Evolutionary conservation across 2,797 vertebrate genomes (phyloP).

Genomic region (Monodelphis domestica): DNA sequence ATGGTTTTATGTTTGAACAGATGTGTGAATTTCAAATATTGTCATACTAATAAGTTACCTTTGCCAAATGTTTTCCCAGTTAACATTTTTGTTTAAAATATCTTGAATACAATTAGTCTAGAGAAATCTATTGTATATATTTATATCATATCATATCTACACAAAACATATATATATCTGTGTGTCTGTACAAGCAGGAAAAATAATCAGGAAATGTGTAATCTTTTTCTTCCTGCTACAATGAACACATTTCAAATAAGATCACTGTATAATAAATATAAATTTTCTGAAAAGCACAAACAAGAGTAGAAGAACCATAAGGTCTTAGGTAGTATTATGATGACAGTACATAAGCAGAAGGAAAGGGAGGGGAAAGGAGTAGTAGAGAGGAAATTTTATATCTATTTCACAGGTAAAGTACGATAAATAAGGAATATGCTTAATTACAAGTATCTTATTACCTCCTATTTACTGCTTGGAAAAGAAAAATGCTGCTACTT

Average conservation of each 20-base stretch:
- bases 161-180: no score
- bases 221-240: neutral
- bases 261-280: constrained; percentile 41
- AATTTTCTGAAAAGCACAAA: constrained; percentile 41
- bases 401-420: constrained; percentile 31
- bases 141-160: no score
- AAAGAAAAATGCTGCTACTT: constrained; percentile 73
- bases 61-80: constrained; percentile 53
- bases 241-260: constrained; percentile 38
- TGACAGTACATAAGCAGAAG: constrained; percentile 30
- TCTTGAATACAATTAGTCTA: constrained; percentile 56
- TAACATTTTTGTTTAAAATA: constrained; percentile 52
- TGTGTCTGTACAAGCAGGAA: fast-evolving
- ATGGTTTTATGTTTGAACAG: constrained; percentile 15
- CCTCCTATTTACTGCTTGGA: constrained; percentile 62
- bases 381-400: neutral
- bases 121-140: no score
- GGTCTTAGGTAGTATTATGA: constrained; percentile 48
- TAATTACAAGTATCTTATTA: constrained; percentile 61
- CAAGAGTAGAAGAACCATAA: neutral
- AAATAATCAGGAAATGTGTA: neutral
- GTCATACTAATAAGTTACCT: constrained; percentile 46
- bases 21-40: constrained; percentile 64
- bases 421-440: constrained; percentile 56
- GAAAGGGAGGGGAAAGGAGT: constrained; percentile 33